Base-by-base conservation (phyloP, 2,113 vertebrate species). In the Lepisosteus oculatus region DNA sequence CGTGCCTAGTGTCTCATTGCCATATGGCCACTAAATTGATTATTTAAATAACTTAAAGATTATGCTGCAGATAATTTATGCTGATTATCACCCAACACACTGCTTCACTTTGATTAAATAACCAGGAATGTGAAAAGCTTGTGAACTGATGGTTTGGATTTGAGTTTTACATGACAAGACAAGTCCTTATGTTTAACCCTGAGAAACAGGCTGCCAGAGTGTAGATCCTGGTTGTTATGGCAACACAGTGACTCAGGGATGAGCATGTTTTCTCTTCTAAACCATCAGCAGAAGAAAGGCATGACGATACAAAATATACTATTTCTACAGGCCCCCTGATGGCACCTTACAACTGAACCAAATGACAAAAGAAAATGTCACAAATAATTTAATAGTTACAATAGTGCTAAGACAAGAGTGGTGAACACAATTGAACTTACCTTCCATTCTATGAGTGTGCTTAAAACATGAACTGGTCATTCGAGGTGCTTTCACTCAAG, bases 191-290 rank as follows among this genome's bases (percentile, higher is more conserved):
- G 56, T n/a, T 59, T 12, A 14, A 29, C 29, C n/a, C 11, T 4
- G 56, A 59, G 56, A 59, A 8, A 13, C 11, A 13, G 11, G 56
- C n/a, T n/a, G 56, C 3, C n/a, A 11, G n/a, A 14, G 56, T 59
- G 3, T 6, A 13, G 56, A 59, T 68, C 47, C n/a, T 11, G 66
- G 66, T 68, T 68, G 66, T 17, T 15, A 68, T 68, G 66, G 66
- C 29, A 68, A 55, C 47, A n/a, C 15, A 9, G 45, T 41, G 17
- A 55, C 51, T 68, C 45, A 55, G 45, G 45, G 17, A 29, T 55
- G 66, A 68, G 66, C 2, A 51, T 14, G n/a, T 55, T 55, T 68
- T 55, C 51, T 12, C 15, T 68, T 68, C 55, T n/a, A 9, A 29
- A 15, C 41, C 17, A 54, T 55, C 66, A 54, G 66, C 8, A 55